Percentiles rank a stretch among this genome's conserved stretches.
Evolutionary conservation across 2,797 vertebrate species (phyloP).

Genomic region (Propithecus deckenii): DNA sequence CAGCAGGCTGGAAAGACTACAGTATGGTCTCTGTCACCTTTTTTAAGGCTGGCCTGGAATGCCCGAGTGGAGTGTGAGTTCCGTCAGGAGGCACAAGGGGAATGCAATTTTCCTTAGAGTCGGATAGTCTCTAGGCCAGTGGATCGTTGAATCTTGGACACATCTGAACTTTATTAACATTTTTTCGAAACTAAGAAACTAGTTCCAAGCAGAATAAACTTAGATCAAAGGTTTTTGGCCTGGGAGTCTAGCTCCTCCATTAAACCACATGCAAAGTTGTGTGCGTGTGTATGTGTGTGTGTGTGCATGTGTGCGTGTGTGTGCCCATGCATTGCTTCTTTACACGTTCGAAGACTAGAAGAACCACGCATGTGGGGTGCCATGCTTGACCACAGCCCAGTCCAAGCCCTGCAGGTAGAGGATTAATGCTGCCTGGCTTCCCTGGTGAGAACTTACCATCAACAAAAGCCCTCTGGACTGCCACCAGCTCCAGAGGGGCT

Average conservation of each 20-base stretch:
- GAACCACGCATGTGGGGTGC: not conserved
- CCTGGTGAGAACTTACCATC: not conserved
- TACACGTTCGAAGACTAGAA: not conserved
- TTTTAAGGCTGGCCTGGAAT: not conserved
- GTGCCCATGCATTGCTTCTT: not conserved
- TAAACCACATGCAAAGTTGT: not conserved
- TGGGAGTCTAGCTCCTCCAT: not conserved
- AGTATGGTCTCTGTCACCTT: not conserved
- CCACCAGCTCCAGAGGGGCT: constrained; percentile 11
- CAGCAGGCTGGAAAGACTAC: not conserved
- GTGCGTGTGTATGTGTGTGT: fast-evolving
- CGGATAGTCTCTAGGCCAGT: not conserved
- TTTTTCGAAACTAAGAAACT: not conserved
- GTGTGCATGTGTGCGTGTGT: no score
- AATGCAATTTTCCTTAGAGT: not conserved
- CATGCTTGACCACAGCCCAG: not conserved
- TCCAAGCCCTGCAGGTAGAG: not conserved
- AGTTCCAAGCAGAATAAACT: not conserved
- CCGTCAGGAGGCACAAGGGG: not conserved
- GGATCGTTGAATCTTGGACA: not conserved
- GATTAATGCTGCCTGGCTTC: not conserved
- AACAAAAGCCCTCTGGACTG: not conserved
- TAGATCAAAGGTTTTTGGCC: not conserved
- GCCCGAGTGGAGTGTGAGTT: not conserved
- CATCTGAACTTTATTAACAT: not conserved